A percentile compares a stretch with the other conserved stretches of the same genome.
These are phyloP conservation scores for Rotaria magnacalcarata DNA, from an alignment of 2,888 invertebrate genomes.

Conservation along the genomic window DNA sequence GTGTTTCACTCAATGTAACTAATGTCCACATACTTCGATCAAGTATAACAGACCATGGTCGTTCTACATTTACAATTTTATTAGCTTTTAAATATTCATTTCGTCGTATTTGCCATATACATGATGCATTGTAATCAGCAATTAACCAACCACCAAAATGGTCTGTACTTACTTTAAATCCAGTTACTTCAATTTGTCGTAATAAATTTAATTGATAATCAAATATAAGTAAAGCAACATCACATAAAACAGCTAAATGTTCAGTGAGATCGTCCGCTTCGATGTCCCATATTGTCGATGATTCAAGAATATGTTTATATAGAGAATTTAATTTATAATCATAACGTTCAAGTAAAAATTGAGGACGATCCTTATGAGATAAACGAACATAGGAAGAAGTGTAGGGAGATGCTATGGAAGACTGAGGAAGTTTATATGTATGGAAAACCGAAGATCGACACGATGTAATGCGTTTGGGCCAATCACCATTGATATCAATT, in stretches of 20 bases:
- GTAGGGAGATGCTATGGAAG: not conserved
- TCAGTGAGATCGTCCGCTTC: slow-evolving; percentile 1
- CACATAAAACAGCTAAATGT: slow-evolving; percentile 29
- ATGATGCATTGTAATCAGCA: slow-evolving; percentile 24
- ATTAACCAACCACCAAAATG: slow-evolving; percentile 35
- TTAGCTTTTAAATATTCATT: slow-evolving; percentile 33
- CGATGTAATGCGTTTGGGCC: slow-evolving; percentile 27
- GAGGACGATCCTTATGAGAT: not conserved
- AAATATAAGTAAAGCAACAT: slow-evolving; percentile 34
- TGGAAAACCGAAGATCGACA: not conserved
- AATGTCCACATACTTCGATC: not conserved
- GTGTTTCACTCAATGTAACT: slow-evolving; percentile 31
- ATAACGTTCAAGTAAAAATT: slow-evolving; percentile 33
- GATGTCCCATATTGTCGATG: slow-evolving; percentile 20
- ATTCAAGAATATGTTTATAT: slow-evolving; percentile 29
- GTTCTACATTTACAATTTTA: slow-evolving; percentile 9
- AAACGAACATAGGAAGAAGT: not conserved
- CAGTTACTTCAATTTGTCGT: slow-evolving; percentile 33
- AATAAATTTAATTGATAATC: slow-evolving; percentile 33
- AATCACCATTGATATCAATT: slow-evolving; percentile 22
- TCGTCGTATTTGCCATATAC: slow-evolving; percentile 33
- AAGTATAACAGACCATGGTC: slow-evolving; percentile 35
- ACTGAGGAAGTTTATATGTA: not conserved
- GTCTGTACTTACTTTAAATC: slow-evolving; percentile 32
- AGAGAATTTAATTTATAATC: slow-evolving; percentile 14